phyloP scores from a whole-genome alignment of 2,113 vertebrate genomes.

The Alethe diademata region DNA sequence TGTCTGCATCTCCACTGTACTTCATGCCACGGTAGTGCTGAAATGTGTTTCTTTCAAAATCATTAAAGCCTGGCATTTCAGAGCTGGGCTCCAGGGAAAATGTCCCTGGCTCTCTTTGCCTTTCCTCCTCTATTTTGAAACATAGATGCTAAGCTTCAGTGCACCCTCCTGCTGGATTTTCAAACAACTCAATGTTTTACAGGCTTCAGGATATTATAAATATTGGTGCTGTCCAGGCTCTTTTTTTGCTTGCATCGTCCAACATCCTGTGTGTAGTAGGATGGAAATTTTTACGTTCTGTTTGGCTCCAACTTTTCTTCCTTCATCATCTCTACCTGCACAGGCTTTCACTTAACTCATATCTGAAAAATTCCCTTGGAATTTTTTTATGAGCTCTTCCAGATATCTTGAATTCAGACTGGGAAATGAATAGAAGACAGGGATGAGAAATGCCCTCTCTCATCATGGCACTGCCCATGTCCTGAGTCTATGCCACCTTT shows the following conservation, averaged over 20 bases:
- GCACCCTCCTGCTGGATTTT: conserved; percentile 18
- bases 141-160: not conserved
- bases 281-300: not conserved
- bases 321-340: not conserved
- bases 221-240: not conserved
- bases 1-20: not conserved
- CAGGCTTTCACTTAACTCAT: not conserved
- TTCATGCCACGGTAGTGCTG: not conserved
- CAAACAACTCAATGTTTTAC: not conserved
- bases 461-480: not conserved
- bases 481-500: not conserved
- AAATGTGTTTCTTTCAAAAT: conserved; percentile 70
- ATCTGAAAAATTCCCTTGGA: not conserved
- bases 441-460: not conserved
- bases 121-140: conserved; percentile 14
- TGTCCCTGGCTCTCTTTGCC: not conserved
- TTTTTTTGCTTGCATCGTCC: not conserved
- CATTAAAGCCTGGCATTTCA: conserved; percentile 61
- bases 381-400: not conserved
- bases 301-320: not conserved
- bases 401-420: not conserved
- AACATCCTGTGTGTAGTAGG: not conserved
- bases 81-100: conserved; percentile 47
- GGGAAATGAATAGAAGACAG: not conserved
- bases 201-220: conserved; percentile 31